Percentiles rank a stretch among this genome's conserved stretches.
phyloP scores from a whole-genome alignment of 2,113 vertebrate genomes.

The Turdus rufiventris region DNA sequence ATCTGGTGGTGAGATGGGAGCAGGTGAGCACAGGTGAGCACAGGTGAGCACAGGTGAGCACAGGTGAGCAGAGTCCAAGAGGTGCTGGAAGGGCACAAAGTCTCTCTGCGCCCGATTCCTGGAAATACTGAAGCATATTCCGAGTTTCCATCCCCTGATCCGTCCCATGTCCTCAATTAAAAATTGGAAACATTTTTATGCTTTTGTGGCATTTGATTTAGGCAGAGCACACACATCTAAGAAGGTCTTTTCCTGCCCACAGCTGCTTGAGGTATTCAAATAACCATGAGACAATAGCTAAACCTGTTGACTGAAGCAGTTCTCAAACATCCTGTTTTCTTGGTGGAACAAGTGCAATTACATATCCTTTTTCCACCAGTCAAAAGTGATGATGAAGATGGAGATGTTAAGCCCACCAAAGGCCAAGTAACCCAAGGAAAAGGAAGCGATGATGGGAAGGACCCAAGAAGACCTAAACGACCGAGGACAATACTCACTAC shows the following conservation, averaged over 20 bases:
- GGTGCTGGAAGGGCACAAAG: not conserved
- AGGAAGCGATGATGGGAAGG: constrained; percentile 90
- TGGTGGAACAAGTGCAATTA: not conserved
- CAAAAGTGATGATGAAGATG: constrained; percentile 96
- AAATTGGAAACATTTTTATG: not conserved
- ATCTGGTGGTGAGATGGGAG: not conserved
- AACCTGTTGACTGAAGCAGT: not conserved
- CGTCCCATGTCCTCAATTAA: not conserved
- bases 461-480: constrained; percentile 91
- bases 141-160: not conserved
- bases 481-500: constrained; percentile 97
- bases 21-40: not conserved
- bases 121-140: not conserved
- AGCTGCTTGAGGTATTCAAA: not conserved
- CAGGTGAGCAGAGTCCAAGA: not conserved
- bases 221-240: not conserved
- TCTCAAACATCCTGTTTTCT: not conserved
- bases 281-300: not conserved
- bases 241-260: not conserved
- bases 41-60: not conserved
- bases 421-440: constrained; percentile 86
- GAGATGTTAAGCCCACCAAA: constrained; percentile 94
- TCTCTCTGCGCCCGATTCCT: not conserved
- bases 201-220: not conserved
- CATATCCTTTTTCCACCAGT: constrained; percentile 72